A percentile compares a stretch with the other conserved stretches of the same genome.
Conservation (phyloP, 2,888 invertebrate genomes). For the Branchipolynoe longqiensis region DNA sequence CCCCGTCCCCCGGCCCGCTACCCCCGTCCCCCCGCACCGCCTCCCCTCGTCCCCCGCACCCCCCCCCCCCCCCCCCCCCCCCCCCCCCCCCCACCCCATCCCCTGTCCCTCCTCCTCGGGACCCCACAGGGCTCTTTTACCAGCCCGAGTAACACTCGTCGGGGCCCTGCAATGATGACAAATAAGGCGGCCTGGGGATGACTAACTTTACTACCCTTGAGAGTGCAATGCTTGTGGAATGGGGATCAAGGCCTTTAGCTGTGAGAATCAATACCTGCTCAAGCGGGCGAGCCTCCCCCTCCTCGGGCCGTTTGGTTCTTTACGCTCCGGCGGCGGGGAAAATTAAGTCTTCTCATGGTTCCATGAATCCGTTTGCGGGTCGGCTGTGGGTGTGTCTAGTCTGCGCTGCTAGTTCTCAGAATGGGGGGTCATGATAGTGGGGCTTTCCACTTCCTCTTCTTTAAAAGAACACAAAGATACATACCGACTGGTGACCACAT, state of each 20-base stretch:
- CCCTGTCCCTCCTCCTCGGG: too few relatives aligned
- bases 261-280: slow-evolving; percentile 42
- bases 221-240: slow-evolving; percentile 27
- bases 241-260: slow-evolving; percentile 37
- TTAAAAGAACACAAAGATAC: too few relatives aligned
- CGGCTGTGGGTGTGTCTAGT: too few relatives aligned
- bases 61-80: too few relatives aligned
- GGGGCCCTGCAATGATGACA: slow-evolving; percentile 31
- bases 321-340: slow-evolving; percentile 26
- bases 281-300: not conserved
- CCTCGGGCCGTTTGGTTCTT: slow-evolving; percentile 12
- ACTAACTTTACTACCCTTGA: slow-evolving; percentile 40
- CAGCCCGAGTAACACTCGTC: not conserved
- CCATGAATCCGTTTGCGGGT: too few relatives aligned
- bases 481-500: too few relatives aligned
- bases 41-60: too few relatives aligned
- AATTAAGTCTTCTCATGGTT: slow-evolving; percentile 3
- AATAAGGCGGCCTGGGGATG: slow-evolving; percentile 32
- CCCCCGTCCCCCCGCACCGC: too few relatives aligned
- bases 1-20: too few relatives aligned
- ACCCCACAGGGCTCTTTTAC: slow-evolving; percentile 1
- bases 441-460: not conserved
- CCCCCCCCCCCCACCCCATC: not conserved
- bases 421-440: not conserved
- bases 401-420: not conserved